These are phyloP conservation scores for Psammodynastes pulverulentus DNA, from an alignment of 2,113 vertebrate genomes.

Conservation along the genomic window DNA sequence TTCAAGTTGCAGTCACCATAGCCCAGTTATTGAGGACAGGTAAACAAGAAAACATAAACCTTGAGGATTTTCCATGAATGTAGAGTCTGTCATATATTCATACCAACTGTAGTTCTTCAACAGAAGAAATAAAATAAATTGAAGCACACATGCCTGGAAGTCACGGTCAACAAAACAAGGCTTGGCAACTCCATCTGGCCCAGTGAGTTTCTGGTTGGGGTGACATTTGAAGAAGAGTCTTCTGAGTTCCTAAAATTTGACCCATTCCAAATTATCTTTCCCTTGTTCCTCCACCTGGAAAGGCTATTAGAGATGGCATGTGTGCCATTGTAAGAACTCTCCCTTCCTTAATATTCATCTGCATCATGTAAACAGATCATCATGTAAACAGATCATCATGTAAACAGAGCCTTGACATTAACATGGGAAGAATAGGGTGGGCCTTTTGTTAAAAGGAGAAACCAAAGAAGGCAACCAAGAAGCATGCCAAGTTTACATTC, in stretches of 20 bases:
- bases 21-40: not conserved
- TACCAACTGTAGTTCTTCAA: not conserved
- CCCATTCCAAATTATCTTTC: not conserved
- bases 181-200: not conserved
- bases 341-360: conserved; percentile 41
- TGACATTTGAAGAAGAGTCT: not conserved
- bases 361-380: conserved; percentile 33
- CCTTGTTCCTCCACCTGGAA: conserved; percentile 1
- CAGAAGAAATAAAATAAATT: not conserved
- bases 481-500: conserved; percentile 68
- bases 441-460: conserved; percentile 52
- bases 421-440: conserved; percentile 45
- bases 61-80: not conserved
- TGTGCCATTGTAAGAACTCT: conserved; percentile 29
- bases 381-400: conserved; percentile 53
- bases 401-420: conserved; percentile 63
- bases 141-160: not conserved
- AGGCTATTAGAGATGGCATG: conserved; percentile 38
- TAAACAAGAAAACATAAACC: not conserved
- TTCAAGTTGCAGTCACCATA: not conserved
- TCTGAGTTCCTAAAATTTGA: not conserved
- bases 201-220: not conserved
- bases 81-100: not conserved
- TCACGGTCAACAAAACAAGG: not conserved
- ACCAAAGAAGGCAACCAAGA: conserved; percentile 43